Conservation (phyloP, 2,797 vertebrate genomes). For the Echeneis naucrates region DNA sequence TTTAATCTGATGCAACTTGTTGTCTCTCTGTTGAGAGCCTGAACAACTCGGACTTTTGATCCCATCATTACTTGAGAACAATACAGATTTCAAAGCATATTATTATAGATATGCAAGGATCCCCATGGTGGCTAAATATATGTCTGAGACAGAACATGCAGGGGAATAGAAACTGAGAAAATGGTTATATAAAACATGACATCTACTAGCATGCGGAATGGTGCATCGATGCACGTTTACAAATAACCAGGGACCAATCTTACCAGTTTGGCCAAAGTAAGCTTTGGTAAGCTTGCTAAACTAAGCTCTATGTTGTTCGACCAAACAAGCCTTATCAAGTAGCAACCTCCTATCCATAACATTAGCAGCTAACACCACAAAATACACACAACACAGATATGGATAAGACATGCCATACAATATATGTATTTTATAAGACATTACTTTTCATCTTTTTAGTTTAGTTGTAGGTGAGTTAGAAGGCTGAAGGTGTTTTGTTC, state of each 20-base stretch:
- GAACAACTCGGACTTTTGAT: no score
- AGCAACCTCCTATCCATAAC: background rate
- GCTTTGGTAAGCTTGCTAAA: background rate
- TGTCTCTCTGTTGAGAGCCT: no score
- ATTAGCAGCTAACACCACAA: background rate
- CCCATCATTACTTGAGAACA: no score
- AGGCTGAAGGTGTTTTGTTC: conserved; percentile 44
- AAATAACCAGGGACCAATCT: background rate
- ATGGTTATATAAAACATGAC: background rate
- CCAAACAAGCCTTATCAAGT: background rate
- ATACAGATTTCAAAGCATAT: no score
- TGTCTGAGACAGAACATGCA: background rate
- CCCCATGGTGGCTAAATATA: background rate
- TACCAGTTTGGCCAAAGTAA: background rate
- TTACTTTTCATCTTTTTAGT: conserved; percentile 10
- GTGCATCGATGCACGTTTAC: background rate
- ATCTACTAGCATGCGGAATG: no score
- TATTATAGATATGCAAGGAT: background rate
- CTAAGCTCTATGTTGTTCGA: background rate
- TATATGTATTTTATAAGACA: background rate
- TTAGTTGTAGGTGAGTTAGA: conserved; percentile 8
- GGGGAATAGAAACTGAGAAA: background rate
- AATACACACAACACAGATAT: background rate
- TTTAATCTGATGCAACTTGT: background rate
- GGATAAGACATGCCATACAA: background rate